phyloP scores from a whole-genome alignment of 2,113 vertebrate genomes.

The Dascyllus trimaculatus region DNA sequence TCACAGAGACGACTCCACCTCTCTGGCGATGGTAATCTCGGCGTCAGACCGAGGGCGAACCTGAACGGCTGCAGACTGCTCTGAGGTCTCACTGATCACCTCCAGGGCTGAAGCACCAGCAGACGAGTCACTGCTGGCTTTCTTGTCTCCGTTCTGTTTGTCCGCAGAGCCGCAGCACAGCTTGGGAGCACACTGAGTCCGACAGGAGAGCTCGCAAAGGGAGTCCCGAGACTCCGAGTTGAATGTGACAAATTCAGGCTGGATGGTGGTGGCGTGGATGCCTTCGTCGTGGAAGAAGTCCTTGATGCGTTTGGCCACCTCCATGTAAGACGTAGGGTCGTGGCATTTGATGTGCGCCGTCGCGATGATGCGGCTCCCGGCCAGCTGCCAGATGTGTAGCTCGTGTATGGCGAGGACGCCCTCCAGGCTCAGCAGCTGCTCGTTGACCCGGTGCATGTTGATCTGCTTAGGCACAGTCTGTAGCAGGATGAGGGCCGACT shows the following conservation, averaged over 20 bases:
- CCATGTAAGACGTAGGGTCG: conserved; percentile 96
- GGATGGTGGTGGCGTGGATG: conserved; percentile 98
- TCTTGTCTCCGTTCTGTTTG: conserved; percentile 81
- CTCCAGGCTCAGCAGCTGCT: conserved; percentile 89
- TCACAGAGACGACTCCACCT: conserved; percentile 87
- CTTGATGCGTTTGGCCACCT: conserved; percentile 97
- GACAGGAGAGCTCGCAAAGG: conserved; percentile 94
- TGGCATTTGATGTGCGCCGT: conserved; percentile 99
- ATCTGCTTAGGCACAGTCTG: conserved; percentile 99
- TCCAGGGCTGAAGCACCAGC: conserved; percentile 85
- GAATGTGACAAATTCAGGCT: conserved; percentile 96
- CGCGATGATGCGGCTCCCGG: conserved; percentile 97
- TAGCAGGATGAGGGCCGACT: conserved; percentile 97
- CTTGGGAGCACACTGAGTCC: conserved; percentile 97
- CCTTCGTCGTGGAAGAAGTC: conserved; percentile 97
- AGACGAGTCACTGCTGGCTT: conserved; percentile 45
- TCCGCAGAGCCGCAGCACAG: conserved; percentile 91
- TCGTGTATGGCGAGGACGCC: conserved; percentile 97
- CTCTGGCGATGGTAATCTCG: conserved; percentile 55
- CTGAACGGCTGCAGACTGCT: conserved; percentile 32
- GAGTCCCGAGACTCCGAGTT: conserved; percentile 89
- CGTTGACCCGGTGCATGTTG: conserved; percentile 92
- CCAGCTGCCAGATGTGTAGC: conserved; percentile 97
- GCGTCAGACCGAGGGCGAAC: conserved; percentile 52
- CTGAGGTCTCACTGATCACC: conserved; percentile 85